Conservation (phyloP, 2,888 invertebrate species). For the Acanthacorydalis orientalis region DNA sequence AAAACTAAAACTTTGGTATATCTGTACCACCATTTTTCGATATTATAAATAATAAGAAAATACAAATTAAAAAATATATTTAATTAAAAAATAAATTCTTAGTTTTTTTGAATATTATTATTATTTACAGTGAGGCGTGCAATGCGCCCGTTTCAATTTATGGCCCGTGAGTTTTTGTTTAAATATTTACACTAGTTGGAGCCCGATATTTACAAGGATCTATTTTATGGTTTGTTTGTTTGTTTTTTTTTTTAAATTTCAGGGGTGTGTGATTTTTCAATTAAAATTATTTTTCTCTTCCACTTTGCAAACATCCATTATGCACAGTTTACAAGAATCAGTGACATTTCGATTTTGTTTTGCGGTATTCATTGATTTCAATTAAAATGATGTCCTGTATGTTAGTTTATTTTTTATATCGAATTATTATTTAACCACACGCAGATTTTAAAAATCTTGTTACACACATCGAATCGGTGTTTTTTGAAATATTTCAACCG, state of each 20-base stretch:
- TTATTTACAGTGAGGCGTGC: neutral
- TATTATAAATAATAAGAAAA: neutral
- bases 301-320: neutral
- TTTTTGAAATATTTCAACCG: neutral
- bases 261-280: neutral
- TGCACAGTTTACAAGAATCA: constrained; percentile 6
- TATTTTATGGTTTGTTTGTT: neutral
- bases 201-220: no score
- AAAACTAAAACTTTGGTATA: constrained; percentile 1
- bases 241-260: neutral
- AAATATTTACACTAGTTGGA: neutral
- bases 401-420: neutral
- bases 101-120: no score
- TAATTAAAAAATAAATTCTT: constrained; percentile 1
- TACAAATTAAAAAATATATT: constrained; percentile 1
- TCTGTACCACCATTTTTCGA: neutral
- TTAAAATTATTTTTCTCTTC: no score
- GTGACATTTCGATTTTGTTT: neutral
- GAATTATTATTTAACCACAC: neutral
- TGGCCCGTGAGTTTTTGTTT: neutral
- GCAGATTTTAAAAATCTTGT: constrained; percentile 6
- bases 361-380: neutral
- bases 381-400: neutral
- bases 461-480: neutral
- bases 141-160: neutral